A percentile compares a stretch with the other conserved stretches of the same genome.
phyloP scores from a whole-genome alignment of 2,113 vertebrate genomes.

The Gymnobelideus leadbeateri region DNA sequence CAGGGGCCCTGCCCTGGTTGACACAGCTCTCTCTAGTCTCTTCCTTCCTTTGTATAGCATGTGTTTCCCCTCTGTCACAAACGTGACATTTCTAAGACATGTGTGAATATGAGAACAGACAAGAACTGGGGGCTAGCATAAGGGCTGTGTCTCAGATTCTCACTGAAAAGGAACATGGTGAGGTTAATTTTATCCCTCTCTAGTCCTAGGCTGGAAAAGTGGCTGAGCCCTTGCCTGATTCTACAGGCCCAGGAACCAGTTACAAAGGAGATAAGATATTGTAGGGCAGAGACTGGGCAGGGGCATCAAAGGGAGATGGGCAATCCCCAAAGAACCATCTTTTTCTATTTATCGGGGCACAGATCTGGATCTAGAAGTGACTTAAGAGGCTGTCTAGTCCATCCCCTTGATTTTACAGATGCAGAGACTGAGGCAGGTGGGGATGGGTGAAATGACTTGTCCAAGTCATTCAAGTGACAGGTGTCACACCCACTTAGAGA shows the following conservation, averaged over 20 bases:
- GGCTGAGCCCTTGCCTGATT: not conserved
- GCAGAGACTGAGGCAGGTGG: too few relatives aligned
- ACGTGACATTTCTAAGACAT: not conserved
- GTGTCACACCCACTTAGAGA: too few relatives aligned
- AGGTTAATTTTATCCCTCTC: not conserved
- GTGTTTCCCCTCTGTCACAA: not conserved
- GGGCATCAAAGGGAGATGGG: not conserved
- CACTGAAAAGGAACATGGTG: not conserved
- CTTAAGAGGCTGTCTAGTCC: too few relatives aligned
- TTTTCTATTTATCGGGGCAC: not conserved
- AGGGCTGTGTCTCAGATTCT: not conserved
- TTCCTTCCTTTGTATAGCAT: not conserved
- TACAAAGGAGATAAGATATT: not conserved
- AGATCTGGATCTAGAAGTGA: too few relatives aligned
- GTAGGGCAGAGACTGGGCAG: not conserved
- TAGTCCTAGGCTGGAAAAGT: not conserved
- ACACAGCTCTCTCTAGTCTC: not conserved
- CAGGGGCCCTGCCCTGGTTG: not conserved
- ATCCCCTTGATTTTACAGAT: too few relatives aligned
- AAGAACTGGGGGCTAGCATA: not conserved
- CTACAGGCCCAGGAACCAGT: not conserved
- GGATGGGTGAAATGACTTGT: too few relatives aligned
- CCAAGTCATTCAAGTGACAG: too few relatives aligned
- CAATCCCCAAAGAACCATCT: not conserved
- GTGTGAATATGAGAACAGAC: not conserved